phyloP scores from a whole-genome alignment of 1,140 invertebrate species.

The Sminthurinus signatus region DNA sequence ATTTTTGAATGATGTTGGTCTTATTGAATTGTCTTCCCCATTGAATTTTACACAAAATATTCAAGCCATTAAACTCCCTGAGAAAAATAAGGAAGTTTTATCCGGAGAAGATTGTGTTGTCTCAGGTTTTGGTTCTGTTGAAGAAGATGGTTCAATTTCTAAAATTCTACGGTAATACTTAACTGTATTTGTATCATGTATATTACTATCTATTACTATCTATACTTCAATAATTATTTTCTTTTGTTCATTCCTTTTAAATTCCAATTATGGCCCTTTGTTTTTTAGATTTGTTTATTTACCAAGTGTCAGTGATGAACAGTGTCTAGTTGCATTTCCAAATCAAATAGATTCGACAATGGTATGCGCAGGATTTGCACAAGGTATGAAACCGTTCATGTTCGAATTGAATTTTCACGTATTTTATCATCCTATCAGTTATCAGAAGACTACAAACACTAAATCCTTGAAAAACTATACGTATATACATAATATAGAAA shows the following conservation, averaged over 20 bases:
- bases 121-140: not conserved
- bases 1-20: not conserved
- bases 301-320: not conserved
- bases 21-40: not conserved
- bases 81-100: not conserved
- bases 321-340: not conserved
- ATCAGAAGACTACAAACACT: no score
- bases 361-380: not conserved
- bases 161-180: not conserved
- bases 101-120: not conserved
- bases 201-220: not conserved
- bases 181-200: not conserved
- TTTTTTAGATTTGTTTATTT: conserved; percentile 6
- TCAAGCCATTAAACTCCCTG: not conserved
- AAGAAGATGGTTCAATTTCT: not conserved
- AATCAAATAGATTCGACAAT: not conserved
- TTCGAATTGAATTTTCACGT: no score
- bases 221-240: not conserved
- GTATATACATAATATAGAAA: no score
- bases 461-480: no score
- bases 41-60: not conserved
- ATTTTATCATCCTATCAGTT: no score
- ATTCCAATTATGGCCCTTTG: not conserved
- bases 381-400: no score
- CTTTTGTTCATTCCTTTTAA: not conserved